Evolutionary conservation across 2,888 invertebrate genomes (phyloP).

Genomic region (Abrostola tripartita): DNA sequence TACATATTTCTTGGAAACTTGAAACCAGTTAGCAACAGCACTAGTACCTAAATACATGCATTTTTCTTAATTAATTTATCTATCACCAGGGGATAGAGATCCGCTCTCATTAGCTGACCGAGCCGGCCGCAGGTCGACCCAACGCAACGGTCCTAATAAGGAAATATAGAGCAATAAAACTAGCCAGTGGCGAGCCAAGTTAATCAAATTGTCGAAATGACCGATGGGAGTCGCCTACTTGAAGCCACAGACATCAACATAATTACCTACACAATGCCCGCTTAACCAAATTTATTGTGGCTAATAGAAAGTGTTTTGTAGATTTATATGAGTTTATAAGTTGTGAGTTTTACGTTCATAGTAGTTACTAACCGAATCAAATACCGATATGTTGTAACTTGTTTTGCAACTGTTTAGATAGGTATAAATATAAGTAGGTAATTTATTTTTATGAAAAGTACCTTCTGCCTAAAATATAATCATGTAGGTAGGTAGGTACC

Average conservation of each 20-base stretch:
- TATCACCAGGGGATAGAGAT: conserved; percentile 38
- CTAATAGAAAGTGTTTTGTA: conserved; percentile 7
- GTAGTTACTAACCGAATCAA: too few relatives aligned
- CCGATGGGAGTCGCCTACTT: conserved; percentile 62
- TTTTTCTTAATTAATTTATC: conserved; percentile 3
- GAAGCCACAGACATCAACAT: conserved; percentile 51
- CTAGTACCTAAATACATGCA: not conserved
- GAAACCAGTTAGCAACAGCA: not conserved
- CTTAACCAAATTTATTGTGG: conserved; percentile 8
- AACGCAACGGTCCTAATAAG: conserved; percentile 80
- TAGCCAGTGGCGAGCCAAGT: conserved; percentile 72
- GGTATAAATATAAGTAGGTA: too few relatives aligned
- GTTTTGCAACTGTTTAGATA: too few relatives aligned
- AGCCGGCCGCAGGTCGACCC: conserved; percentile 52
- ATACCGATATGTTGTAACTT: too few relatives aligned
- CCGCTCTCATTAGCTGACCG: conserved; percentile 49
- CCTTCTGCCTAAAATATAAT: too few relatives aligned
- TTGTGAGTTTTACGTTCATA: not conserved
- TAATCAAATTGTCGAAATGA: conserved; percentile 84
- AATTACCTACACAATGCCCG: conserved; percentile 39
- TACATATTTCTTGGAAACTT: not conserved
- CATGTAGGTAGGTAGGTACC: too few relatives aligned
- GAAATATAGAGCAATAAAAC: conserved; percentile 86
- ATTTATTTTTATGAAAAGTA: too few relatives aligned
- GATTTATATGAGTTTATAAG: not conserved